phyloP scores from a whole-genome alignment of 1,140 invertebrate genomes.

The Drosophila bocki region DNA sequence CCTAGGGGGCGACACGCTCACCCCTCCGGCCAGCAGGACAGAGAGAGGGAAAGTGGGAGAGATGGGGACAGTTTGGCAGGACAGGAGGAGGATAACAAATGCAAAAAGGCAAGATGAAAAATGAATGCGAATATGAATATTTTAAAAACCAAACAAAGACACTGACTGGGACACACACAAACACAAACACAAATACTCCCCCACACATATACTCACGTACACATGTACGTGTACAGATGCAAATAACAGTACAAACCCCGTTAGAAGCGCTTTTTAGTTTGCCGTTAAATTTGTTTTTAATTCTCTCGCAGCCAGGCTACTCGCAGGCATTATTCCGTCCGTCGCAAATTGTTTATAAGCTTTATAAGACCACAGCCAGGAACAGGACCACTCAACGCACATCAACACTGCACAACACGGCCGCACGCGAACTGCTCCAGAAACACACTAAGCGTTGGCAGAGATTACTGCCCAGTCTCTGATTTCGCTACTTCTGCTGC shows the following conservation, averaged over 20 bases:
- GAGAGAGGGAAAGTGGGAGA: not conserved
- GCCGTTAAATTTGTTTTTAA: conserved; percentile 7
- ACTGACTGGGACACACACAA: conserved; percentile 1
- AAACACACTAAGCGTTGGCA: conserved; percentile 58
- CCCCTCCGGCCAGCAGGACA: conserved; percentile 3
- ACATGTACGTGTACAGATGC: conserved; percentile 1
- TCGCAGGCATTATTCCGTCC: not conserved
- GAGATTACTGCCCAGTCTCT: conserved; percentile 29
- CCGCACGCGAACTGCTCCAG: conserved; percentile 69
- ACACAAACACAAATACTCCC: not conserved
- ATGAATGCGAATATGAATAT: conserved; percentile 57
- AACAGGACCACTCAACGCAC: conserved; percentile 11
- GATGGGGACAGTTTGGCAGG: not conserved
- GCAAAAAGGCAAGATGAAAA: conserved; percentile 22
- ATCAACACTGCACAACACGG: conserved; percentile 23
- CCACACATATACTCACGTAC: conserved; percentile 1
- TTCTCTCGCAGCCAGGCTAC: not conserved
- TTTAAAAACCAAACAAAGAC: conserved; percentile 51
- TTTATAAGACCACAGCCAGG: conserved; percentile 15
- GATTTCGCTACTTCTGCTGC: conserved; percentile 21
- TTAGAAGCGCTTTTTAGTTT: not conserved
- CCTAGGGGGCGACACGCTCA: conserved; percentile 18
- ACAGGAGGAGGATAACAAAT: conserved; percentile 28
- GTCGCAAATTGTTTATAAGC: conserved; percentile 37
- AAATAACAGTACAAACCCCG: conserved; percentile 1